phyloP scores from a whole-genome alignment of 2,797 vertebrate genomes.

The Coregonus ussuriensis region DNA sequence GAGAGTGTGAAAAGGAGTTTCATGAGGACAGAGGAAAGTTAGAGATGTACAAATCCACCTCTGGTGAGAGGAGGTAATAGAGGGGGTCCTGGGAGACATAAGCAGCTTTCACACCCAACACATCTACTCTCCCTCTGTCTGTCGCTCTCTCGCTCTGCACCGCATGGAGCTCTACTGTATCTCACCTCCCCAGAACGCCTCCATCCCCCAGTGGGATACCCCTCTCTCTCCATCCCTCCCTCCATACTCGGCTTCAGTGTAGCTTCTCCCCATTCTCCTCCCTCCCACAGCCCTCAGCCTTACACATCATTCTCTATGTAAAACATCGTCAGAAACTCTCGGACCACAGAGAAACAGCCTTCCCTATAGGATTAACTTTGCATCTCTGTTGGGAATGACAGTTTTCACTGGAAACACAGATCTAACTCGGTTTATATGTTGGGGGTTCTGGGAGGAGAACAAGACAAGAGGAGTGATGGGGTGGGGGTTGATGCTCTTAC shows the following conservation, averaged over 20 bases:
- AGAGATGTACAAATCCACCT: constrained; percentile 18
- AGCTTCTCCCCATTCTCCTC: not conserved
- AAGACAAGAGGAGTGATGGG: not conserved
- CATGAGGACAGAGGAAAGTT: constrained; percentile 40
- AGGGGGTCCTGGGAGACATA: constrained; percentile 49
- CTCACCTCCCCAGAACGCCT: not conserved
- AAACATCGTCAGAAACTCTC: not conserved
- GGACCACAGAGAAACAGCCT: not conserved
- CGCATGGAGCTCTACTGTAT: not conserved
- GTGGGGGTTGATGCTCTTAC: constrained; percentile 9
- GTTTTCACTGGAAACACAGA: constrained; percentile 1
- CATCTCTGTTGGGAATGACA: not conserved
- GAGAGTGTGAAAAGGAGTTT: constrained; percentile 36
- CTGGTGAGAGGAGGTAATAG: constrained; percentile 26
- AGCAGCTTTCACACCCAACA: constrained; percentile 48
- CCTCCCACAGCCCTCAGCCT: not conserved
- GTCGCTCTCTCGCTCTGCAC: constrained; percentile 9
- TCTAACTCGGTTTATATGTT: not conserved
- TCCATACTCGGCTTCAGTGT: not conserved
- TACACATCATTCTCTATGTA: not conserved
- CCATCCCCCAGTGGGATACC: not conserved
- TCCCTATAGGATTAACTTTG: not conserved
- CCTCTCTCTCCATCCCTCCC: not conserved
- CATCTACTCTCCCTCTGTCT: constrained; percentile 30
- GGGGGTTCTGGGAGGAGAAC: not conserved